Evolutionary conservation across 2,113 vertebrate genomes (phyloP).

Genomic region (Xiphophorus maculatus): DNA sequence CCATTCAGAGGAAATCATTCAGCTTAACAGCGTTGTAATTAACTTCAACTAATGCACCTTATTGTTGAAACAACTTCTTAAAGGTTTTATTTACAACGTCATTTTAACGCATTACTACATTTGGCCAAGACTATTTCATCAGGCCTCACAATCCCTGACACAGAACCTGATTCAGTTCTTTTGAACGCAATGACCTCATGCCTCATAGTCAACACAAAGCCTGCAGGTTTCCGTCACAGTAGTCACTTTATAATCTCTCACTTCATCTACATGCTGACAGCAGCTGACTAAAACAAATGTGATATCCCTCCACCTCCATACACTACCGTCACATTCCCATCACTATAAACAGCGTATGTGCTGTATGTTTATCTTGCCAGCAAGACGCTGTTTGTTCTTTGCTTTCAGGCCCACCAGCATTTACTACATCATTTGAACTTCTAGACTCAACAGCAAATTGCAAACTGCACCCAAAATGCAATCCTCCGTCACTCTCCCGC

Average conservation of each 20-base stretch:
- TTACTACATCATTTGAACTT: not conserved
- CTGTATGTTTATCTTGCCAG: not conserved
- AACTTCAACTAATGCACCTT: not conserved
- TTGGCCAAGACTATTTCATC: not conserved
- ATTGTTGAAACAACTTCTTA: not conserved
- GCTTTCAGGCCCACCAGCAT: not conserved
- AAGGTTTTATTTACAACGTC: not conserved
- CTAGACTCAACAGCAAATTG: not conserved
- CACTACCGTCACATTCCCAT: not conserved
- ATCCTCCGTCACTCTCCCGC: not conserved
- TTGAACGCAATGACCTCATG: not conserved
- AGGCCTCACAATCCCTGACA: not conserved
- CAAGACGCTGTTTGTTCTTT: not conserved
- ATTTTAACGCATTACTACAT: not conserved
- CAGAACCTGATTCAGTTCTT: not conserved
- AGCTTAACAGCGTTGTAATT: not conserved
- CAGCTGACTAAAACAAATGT: conserved; percentile 32
- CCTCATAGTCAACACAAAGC: conserved; percentile 19
- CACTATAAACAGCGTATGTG: not conserved
- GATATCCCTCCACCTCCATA: not conserved
- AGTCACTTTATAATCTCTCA: conserved; percentile 57
- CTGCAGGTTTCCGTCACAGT: conserved; percentile 47
- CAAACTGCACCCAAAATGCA: not conserved
- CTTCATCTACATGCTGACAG: conserved; percentile 49
- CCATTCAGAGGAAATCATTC: not conserved